Conservation (phyloP, 2,797 vertebrate species). For the Crocodylus rhombifer region DNA sequence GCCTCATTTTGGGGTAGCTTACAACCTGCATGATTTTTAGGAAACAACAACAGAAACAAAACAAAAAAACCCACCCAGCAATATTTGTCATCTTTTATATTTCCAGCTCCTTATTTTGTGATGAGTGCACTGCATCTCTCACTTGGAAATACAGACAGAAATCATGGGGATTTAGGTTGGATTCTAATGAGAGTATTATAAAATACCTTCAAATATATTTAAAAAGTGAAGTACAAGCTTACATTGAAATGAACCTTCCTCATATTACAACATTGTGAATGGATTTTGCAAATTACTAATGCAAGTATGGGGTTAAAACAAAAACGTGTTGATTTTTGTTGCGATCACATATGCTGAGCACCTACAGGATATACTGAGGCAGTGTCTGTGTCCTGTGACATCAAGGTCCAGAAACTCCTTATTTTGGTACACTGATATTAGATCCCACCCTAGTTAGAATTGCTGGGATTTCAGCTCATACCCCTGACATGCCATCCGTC, state of each 20-base stretch:
- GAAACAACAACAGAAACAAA: background rate
- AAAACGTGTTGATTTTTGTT: conserved; percentile 67
- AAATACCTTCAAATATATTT: conserved; percentile 33
- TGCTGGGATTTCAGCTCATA: conserved; percentile 81
- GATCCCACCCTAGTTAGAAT: conserved; percentile 81
- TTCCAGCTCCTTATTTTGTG: conserved; percentile 55
- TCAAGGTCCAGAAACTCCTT: conserved; percentile 79
- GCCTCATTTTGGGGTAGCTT: conserved; percentile 68
- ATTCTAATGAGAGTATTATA: background rate
- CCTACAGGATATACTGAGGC: conserved; percentile 64
- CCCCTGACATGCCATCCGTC: conserved; percentile 85
- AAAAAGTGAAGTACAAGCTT: conserved; percentile 66
- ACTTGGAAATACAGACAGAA: conserved; percentile 58
- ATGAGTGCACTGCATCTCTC: conserved; percentile 50
- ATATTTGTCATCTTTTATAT: conserved; percentile 15
- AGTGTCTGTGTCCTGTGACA: conserved; percentile 76
- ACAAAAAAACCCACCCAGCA: conserved; percentile 51
- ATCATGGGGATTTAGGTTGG: conserved; percentile 52
- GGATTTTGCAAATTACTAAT: conserved; percentile 69
- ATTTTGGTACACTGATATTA: conserved; percentile 80
- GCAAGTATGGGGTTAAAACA: conserved; percentile 68
- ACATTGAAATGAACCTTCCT: conserved; percentile 50
- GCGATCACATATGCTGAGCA: conserved; percentile 70
- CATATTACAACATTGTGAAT: conserved; percentile 32
- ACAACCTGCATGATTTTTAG: conserved; percentile 61